Conservation (phyloP, 1,140 invertebrate species). For the Panonychus citri region DNA sequence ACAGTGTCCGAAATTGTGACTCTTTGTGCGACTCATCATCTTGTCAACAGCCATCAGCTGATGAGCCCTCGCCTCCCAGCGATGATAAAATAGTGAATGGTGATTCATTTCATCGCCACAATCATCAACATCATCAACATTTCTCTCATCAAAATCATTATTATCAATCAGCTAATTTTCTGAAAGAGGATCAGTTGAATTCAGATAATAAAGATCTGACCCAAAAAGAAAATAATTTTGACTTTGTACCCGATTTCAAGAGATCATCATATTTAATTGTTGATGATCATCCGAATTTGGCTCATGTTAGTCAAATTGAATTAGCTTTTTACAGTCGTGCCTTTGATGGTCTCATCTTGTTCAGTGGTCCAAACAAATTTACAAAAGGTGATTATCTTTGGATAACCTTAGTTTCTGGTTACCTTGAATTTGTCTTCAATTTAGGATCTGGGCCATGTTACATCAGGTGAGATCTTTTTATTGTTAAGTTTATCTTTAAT, state of each 20-base stretch:
- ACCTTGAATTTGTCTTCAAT: slow-evolving; percentile 59
- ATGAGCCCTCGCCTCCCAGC: too few species aligned
- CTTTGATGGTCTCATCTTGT: slow-evolving; percentile 38
- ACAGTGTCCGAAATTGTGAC: background rate
- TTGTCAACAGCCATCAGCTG: background rate
- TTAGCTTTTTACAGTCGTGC: slow-evolving; percentile 56
- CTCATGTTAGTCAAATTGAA: slow-evolving; percentile 53
- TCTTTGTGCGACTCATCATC: background rate
- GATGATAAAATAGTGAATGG: too few species aligned
- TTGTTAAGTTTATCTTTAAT: too few species aligned
- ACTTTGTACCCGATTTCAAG: background rate
- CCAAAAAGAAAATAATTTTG: too few species aligned
- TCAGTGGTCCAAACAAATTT: slow-evolving; percentile 57
- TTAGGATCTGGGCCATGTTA: slow-evolving; percentile 70
- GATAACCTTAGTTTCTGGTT: slow-evolving; percentile 48
- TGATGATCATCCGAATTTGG: slow-evolving; percentile 30
- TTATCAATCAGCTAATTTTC: too few species aligned
- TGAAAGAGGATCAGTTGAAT: too few species aligned
- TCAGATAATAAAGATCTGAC: too few species aligned
- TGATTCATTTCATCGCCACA: too few species aligned
- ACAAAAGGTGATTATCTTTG: slow-evolving; percentile 45
- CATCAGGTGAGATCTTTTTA: slow-evolving; percentile 36
- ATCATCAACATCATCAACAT: too few species aligned
- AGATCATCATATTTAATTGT: background rate
- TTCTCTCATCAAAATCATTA: too few species aligned